Conservation (phyloP, 2,888 invertebrate genomes). For the Mythimna ferrago region DNA sequence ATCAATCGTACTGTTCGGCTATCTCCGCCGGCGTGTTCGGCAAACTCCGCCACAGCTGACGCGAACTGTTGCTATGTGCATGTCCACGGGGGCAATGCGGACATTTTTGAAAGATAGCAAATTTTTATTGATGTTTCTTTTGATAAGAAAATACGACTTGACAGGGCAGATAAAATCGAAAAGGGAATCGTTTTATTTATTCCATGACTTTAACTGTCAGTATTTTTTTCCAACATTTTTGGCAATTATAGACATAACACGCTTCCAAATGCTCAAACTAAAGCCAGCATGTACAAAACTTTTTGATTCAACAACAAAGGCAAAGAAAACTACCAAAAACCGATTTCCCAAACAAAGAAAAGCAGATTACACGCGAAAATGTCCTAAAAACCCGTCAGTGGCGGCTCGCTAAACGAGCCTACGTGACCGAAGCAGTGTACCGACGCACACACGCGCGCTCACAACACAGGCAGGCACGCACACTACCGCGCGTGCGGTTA, state of each 20-base stretch:
- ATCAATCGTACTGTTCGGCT: conserved; percentile 79
- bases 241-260: not conserved
- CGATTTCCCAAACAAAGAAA: conserved; percentile 74
- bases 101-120: conserved; percentile 66
- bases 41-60: conserved; percentile 82
- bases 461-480: conserved; percentile 74
- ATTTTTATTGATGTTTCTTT: not conserved
- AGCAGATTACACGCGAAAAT: conserved; percentile 59
- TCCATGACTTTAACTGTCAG: not conserved
- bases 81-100: conserved; percentile 71
- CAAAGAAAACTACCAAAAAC: conserved; percentile 38
- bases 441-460: conserved; percentile 77
- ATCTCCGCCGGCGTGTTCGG: conserved; percentile 71
- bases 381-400: conserved; percentile 80
- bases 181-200: not conserved
- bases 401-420: conserved; percentile 80
- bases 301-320: not conserved
- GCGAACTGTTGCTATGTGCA: conserved; percentile 89
- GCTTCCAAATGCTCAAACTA: not conserved
- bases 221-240: not conserved
- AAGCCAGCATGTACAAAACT: not conserved
- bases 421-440: conserved; percentile 88
- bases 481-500: conserved; percentile 80
- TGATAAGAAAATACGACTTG: not conserved
- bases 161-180: not conserved